Conservation (phyloP, 2,113 vertebrate species). For the Corythoichthys intestinalis region DNA sequence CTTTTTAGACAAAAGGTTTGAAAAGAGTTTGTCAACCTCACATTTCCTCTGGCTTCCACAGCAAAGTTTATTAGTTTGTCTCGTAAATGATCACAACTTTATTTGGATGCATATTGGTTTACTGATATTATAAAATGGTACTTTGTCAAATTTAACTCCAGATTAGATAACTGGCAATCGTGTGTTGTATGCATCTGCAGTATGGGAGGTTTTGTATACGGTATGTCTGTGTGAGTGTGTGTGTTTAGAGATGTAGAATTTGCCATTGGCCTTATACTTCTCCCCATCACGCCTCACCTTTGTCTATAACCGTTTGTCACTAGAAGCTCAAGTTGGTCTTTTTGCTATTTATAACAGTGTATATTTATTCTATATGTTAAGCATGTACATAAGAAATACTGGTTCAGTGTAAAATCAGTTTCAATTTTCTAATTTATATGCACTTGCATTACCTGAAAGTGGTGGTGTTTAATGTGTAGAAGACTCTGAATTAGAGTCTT, state of each 20-base stretch:
- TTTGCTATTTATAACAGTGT: constrained; percentile 98
- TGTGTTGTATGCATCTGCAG: constrained; percentile 25
- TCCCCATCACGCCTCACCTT: constrained; percentile 65
- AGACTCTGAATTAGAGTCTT: constrained; percentile 90
- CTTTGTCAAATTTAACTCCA: constrained; percentile 50
- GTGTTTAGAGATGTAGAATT: constrained; percentile 23
- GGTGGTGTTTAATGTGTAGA: constrained; percentile 89
- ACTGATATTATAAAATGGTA: constrained; percentile 63
- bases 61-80: constrained; percentile 9
- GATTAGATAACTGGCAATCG: constrained; percentile 44
- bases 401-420: constrained; percentile 84
- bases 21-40: constrained; percentile 45
- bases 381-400: constrained; percentile 95
- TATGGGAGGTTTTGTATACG: constrained; percentile 30
- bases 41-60: constrained; percentile 14
- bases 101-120: constrained; percentile 37
- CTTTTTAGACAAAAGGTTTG: constrained; percentile 3
- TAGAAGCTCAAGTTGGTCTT: constrained; percentile 83
- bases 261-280: constrained; percentile 56
- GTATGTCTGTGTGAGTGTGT: constrained; percentile 12
- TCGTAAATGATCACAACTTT: constrained; percentile 12
- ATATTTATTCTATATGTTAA: constrained; percentile 93
- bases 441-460: constrained; percentile 89
- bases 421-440: constrained; percentile 98
- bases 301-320: constrained; percentile 81